Evolutionary conservation across 2,888 invertebrate species (phyloP), one percentile per base, ranked within the genome.

Genomic region (Nephrotoma flavescens): DNA sequence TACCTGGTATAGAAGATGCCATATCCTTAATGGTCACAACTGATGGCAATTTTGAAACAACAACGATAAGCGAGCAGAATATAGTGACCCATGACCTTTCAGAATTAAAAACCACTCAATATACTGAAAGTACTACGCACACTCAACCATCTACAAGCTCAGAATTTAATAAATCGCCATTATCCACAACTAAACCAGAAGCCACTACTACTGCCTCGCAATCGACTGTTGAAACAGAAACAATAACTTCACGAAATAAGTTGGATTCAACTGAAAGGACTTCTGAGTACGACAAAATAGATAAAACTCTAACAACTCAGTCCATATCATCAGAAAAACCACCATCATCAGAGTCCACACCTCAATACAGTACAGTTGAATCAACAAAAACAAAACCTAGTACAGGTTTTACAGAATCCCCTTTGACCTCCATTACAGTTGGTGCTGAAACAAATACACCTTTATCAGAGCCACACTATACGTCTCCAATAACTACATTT

Each of bases 191-290:
- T 7, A 15, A 84, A 42, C 6, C 12, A 15, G 85, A 87, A 86
- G 86, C 87, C 7, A 88, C 88, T 7, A 4, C 87, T 45, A 87
- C 88, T 41, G 88, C 88, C 1, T 85, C 86, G 11, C 52, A 19
- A 9, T 31, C 4, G 31, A 52, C 52, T 5, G 6, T 52, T 1
- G 52, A 52, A 19, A 71, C 4, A 9, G 71, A 52, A 52, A 52
- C 71, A 4, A 71, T 15, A 31, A 31, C 52, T 52, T 31, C 31
- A 15, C 52, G 0, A 52, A 15, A 52, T 15, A 52, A 31, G 31
- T 15, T 57, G 19, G 31, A 71, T 31, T 19, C 71, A 71, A 71
- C 71, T 0, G 31, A 71, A 71, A 31, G 31, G 0, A 71, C 15
- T n/a, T 15, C n/a, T 52, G 52, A 52, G 4, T 52, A 52, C 52